These are phyloP conservation scores for Aurelia aurita DNA, from an alignment of 30 jellyfish, hydroid and myxozoan genomes.

Conservation along the genomic window DNA sequence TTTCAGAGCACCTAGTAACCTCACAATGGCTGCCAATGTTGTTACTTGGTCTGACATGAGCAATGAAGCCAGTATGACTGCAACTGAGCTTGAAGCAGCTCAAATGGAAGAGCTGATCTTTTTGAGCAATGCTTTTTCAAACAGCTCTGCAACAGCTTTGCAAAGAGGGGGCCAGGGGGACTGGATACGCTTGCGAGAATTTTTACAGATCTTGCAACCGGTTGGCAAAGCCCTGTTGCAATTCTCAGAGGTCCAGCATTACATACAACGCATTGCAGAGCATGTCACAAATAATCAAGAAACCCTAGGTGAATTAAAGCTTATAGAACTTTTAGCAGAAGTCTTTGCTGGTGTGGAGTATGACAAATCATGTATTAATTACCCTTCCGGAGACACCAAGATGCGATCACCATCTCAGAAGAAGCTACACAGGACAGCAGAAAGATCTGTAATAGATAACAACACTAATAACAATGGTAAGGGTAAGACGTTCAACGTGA, in stretches of 20 bases:
- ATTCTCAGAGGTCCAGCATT: constrained; percentile 60
- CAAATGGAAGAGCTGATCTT: constrained; percentile 51
- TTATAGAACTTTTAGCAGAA: constrained; percentile 34
- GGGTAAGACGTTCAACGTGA: neutral
- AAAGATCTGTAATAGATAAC: neutral
- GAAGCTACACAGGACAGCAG: neutral
- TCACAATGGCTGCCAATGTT: neutral
- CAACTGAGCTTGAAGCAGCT: constrained; percentile 1
- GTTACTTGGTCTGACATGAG: too few species aligned
- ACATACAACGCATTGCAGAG: constrained; percentile 60
- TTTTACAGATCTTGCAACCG: constrained; percentile 64
- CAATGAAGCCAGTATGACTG: too few species aligned
- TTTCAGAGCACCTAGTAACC: neutral
- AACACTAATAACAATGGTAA: neutral
- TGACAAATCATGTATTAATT: neutral
- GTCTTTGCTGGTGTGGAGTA: constrained; percentile 46
- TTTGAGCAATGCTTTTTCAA: constrained; percentile 50
- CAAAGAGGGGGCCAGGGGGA: constrained; percentile 78
- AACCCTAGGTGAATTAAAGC: constrained; percentile 28
- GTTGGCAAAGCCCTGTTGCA: constrained; percentile 50
- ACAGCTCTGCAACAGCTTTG: constrained; percentile 68
- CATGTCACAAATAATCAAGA: constrained; percentile 21
- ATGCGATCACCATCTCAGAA: neutral
- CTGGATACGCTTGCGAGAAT: constrained; percentile 86
- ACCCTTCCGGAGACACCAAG: constrained; percentile 4